Conservation (phyloP, 2,888 invertebrate genomes). For the Protodeltote pygarga region DNA sequence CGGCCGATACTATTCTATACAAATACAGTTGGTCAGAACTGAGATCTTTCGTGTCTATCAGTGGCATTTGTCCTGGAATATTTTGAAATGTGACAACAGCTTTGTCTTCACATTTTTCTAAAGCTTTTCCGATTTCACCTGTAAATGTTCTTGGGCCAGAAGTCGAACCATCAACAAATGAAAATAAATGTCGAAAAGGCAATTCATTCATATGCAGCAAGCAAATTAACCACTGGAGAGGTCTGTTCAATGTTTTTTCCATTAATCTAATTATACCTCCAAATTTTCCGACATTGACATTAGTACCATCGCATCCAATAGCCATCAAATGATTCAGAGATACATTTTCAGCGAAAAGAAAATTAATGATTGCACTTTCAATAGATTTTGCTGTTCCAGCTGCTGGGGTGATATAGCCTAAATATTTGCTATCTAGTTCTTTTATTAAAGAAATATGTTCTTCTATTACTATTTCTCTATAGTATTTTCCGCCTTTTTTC, state of each 20-base stretch:
- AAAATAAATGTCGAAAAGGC: slow-evolving; percentile 40
- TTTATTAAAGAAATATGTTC: slow-evolving; percentile 34
- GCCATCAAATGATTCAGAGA: slow-evolving; percentile 26
- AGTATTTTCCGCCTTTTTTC: too few relatives aligned
- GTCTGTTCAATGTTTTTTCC: slow-evolving; percentile 33
- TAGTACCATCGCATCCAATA: slow-evolving; percentile 44
- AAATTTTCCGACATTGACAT: slow-evolving; percentile 31
- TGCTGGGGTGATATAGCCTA: slow-evolving; percentile 13
- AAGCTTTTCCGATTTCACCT: background rate
- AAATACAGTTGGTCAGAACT: slow-evolving; percentile 2
- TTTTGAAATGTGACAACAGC: background rate
- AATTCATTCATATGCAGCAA: slow-evolving; percentile 37
- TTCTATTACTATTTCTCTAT: too few relatives aligned
- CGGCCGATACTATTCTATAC: background rate
- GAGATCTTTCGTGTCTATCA: background rate
- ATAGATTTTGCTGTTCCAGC: slow-evolving; percentile 14
- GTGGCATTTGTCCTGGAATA: background rate
- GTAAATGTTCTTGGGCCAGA: background rate
- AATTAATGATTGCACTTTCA: too few relatives aligned
- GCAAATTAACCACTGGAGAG: slow-evolving; percentile 41
- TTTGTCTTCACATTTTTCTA: background rate
- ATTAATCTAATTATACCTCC: slow-evolving; percentile 34
- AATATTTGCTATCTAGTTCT: slow-evolving; percentile 30
- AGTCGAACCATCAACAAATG: slow-evolving; percentile 34
- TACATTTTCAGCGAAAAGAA: too few relatives aligned